Evolutionary conservation across 2,888 invertebrate genomes (phyloP), one percentile per base, ranked within the genome.

Genomic region (Acanthosepion pharaonis): DNA sequence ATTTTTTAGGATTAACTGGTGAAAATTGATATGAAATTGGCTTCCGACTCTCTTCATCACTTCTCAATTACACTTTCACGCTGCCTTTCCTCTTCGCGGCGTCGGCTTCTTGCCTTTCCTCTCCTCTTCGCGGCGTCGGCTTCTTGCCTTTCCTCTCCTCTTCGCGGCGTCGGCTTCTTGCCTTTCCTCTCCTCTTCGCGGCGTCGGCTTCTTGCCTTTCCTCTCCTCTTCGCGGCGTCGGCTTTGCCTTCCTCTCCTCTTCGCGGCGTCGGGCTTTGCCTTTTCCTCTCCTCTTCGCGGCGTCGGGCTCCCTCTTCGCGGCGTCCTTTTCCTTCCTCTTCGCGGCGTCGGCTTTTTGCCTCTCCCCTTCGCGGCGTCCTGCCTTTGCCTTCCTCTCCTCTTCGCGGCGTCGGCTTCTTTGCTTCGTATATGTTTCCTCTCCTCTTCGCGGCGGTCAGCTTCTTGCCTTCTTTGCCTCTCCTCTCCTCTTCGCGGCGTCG

Each of bases 291-390:
- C 42, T 42, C 42, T 42, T 42, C 42, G 42, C 42, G 42, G 42
- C 42, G 1, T 42, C 42, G 42, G 42, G 1, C 2, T 42, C 42
- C 42, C 42, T 42, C 42, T 42, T 42, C 42, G 42, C 42, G 42
- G 42, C 42, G 42, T 0, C 78, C 28, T 0, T 28, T 9, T 8
- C 78, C 9, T 8, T n/a, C 78, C 28, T 8, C 9, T 25, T 25
- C 3, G 23, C 25, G 23, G 5, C 28, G 5, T 25, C 64, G 23
- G 3, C 28, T 23, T 8, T 6, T 25, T 25, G 23, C 25, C n/a
- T 8, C 6, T 28, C 64, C 8, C 9, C 5, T 25, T 0, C 28
- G 4, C 0, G 28, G 9, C 6, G 5, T 6, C 6, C 0, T 78
- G 8, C 28, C 28, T n/a, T 4, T 78, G 28, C 28, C 8, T n/a